Evolutionary conservation across 2,797 vertebrate genomes (phyloP).

Genomic region (Falco biarmicus): DNA sequence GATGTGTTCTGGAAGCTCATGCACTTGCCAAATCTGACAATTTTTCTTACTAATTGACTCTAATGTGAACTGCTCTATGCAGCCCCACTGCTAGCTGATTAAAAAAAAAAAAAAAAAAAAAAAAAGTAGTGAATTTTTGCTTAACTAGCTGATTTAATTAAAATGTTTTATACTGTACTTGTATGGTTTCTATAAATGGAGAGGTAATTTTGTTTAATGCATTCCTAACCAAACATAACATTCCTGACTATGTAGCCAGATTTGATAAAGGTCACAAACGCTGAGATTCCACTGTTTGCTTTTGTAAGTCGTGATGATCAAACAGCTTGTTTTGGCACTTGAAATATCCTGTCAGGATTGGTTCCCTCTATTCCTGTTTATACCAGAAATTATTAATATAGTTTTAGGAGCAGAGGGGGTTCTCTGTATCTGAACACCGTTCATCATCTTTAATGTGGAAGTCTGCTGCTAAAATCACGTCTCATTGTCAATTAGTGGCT

Average conservation of each 20-base stretch:
- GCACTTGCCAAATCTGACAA: constrained; percentile 52
- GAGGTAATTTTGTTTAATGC: constrained; percentile 70
- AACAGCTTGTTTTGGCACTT: constrained; percentile 59
- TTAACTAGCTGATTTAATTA: constrained; percentile 73
- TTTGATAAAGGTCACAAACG: constrained; percentile 38
- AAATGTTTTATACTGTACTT: constrained; percentile 70
- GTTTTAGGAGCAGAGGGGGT: constrained; percentile 37
- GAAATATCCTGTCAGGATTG: constrained; percentile 6
- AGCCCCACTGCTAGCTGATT: constrained; percentile 20
- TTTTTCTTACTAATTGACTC: constrained; percentile 74
- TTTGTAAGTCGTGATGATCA: constrained; percentile 39
- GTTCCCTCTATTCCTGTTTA: constrained; percentile 41
- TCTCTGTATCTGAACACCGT: constrained; percentile 23
- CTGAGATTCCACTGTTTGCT: constrained; percentile 14
- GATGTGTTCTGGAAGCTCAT: constrained; percentile 34
- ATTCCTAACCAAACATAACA: constrained; percentile 67
- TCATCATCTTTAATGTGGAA: constrained; percentile 71
- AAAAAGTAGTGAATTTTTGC: constrained; percentile 56
- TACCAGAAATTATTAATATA: constrained; percentile 23
- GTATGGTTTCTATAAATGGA: constrained; percentile 66
- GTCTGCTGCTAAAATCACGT: constrained; percentile 54
- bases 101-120: neutral
- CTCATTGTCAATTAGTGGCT: constrained; percentile 66
- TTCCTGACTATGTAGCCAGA: constrained; percentile 48
- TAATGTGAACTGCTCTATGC: constrained; percentile 39